A percentile compares a stretch with the other conserved stretches of the same genome.
phyloP scores from a whole-genome alignment of 2,113 vertebrate genomes.

The Ictalurus furcatus region DNA sequence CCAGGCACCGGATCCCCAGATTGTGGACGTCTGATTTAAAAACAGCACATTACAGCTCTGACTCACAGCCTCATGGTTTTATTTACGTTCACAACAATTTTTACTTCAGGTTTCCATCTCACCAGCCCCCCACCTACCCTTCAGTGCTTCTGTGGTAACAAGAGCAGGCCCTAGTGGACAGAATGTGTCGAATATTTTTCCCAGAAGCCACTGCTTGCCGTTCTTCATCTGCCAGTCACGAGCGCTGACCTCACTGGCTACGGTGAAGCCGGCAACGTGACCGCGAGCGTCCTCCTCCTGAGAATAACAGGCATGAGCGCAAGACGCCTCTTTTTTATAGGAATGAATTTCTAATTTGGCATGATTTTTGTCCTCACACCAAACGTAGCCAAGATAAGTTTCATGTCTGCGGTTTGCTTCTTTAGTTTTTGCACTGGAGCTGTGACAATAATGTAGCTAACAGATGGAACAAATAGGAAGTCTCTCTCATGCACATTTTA shows the following conservation, averaged over 20 bases:
- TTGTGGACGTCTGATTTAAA: constrained; percentile 84
- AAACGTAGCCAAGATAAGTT: neutral
- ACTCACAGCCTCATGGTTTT: neutral
- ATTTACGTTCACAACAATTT: neutral
- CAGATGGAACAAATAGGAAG: too few relatives aligned
- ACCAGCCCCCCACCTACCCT: constrained; percentile 71
- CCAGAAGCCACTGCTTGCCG: constrained; percentile 91
- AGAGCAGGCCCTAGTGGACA: constrained; percentile 92
- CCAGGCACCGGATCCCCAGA: constrained; percentile 82
- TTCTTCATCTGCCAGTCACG: constrained; percentile 94
- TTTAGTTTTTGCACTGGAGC: neutral
- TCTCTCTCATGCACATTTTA: neutral
- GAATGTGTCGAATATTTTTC: constrained; percentile 95
- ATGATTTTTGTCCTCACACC: neutral
- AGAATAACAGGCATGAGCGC: too few relatives aligned
- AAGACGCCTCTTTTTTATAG: too few relatives aligned
- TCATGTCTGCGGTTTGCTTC: neutral
- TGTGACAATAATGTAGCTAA: neutral
- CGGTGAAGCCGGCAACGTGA: constrained; percentile 88
- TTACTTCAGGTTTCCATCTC: constrained; percentile 5
- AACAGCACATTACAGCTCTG: too few relatives aligned
- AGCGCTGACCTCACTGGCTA: constrained; percentile 90
- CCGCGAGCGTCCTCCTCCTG: too few relatives aligned
- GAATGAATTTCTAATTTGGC: neutral
- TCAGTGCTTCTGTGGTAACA: constrained; percentile 83